Evolutionary conservation across 1,140 invertebrate species (phyloP), one percentile per base, ranked within the genome.

Genomic region (Papilio dardanus): DNA sequence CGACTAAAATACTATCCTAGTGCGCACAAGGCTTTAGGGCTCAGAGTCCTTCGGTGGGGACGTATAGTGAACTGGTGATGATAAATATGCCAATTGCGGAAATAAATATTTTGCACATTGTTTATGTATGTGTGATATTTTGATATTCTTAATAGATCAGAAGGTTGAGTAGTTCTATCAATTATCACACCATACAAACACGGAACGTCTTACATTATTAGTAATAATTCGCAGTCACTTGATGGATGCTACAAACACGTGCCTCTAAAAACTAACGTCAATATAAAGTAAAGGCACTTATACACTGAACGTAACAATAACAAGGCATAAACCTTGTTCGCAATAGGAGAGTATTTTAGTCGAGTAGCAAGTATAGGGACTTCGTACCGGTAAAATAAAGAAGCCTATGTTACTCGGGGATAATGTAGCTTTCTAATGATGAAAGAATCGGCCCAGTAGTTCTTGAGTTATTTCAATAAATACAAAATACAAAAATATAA

Each of bases 141-240:
- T 24, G 50, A 24, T 58, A 12, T 62, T 62, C 54, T 62, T 62
- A 62, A 62, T 62, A 30, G 54, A 62, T 2, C 10, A 62, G 54
- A 62, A 62, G 54, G 54, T 62, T 62, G 54, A 62, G 21, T 28
- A 28, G 12, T 28, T 30, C 0, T 21, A 62, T 28, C 54, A 62
- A 30, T 62, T 28, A 62, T 62, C 54, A 62, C 6, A 62, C 54
- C 24, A 14, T 62, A 62, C 24, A 5, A 4, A 62, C 24, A 8
- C 54, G 54, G 54, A 62, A 28, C 24, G 24, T 24, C 2, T 12
- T 2, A 58, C 1, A 62, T 58, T 28, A 58, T 30, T 58, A 12
- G 54, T 58, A 14, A 28, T 58, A 5, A 58, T 58, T 28, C 21
- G 54, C 28, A 50, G n/a, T 21, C n/a, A 19, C 0, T 19, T 50